Evolutionary conservation across 64 coral and sea anemone species (phyloP).

Genomic region (Montipora cactus): DNA sequence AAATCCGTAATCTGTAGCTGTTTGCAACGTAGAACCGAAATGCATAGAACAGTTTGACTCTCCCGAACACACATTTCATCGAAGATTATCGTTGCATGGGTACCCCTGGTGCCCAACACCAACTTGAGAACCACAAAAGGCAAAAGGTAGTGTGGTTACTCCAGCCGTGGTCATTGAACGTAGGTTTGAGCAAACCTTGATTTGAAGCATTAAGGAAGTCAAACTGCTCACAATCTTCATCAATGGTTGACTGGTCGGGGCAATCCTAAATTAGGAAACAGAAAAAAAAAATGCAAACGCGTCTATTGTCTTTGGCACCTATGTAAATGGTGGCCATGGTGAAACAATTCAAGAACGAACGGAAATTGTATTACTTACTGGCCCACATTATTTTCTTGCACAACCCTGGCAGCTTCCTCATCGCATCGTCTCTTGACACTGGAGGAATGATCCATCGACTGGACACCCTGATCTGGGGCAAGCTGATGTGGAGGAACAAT

Average conservation of each 20-base stretch:
- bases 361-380: constrained; percentile 3
- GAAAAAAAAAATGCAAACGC: neutral
- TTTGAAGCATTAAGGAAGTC: constrained; percentile 93
- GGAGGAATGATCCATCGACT: constrained; percentile 77
- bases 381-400: constrained; percentile 80
- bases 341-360: neutral
- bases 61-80: too few relatives aligned
- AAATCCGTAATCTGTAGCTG: too few relatives aligned
- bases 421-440: constrained; percentile 89
- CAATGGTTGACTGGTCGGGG: constrained; percentile 56
- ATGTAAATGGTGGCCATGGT: too few relatives aligned
- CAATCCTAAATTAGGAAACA: constrained; percentile 34
- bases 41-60: too few relatives aligned
- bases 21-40: too few relatives aligned
- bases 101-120: too few relatives aligned
- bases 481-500: constrained; percentile 40
- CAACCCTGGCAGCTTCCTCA: constrained; percentile 76
- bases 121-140: too few relatives aligned
- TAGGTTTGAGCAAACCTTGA: constrained; percentile 62
- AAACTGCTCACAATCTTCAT: constrained; percentile 74
- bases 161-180: too few relatives aligned
- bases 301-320: too few relatives aligned
- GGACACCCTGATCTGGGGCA: constrained; percentile 84
- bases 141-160: too few relatives aligned
- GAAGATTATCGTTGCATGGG: too few relatives aligned